Percentiles rank a stretch among this genome's conserved stretches.
Conservation (phyloP, 2,797 vertebrate species). For the Heteromormyrus szaboi region DNA sequence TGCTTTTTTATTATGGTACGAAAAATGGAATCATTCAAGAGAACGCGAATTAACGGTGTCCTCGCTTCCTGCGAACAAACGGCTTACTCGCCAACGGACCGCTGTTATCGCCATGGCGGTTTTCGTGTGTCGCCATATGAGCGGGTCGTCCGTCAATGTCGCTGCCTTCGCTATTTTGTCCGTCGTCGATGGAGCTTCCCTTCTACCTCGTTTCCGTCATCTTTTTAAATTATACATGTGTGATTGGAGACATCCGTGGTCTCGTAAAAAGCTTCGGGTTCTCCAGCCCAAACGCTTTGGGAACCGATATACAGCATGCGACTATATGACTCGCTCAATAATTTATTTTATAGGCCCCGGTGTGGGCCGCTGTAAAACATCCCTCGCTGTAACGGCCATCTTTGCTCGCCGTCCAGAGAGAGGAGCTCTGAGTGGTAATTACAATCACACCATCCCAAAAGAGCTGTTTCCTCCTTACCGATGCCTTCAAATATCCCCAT, state of each 20-base stretch:
- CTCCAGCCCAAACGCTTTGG: constrained; percentile 5
- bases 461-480: constrained; percentile 54
- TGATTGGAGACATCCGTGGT: constrained; percentile 13
- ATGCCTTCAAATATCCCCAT: constrained; percentile 55
- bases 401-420: constrained; percentile 57
- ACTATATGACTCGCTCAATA: constrained; percentile 38
- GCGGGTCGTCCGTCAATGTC: background rate
- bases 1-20: background rate
- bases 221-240: constrained; percentile 24
- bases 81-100: background rate
- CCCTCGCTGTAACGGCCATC: constrained; percentile 53
- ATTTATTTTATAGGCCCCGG: constrained; percentile 51
- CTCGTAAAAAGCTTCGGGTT: constrained; percentile 12
- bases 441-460: constrained; percentile 57
- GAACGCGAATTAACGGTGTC: background rate
- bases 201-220: background rate
- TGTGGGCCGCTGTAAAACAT: constrained; percentile 55
- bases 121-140: background rate
- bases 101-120: background rate
- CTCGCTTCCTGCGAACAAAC: background rate
- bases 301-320: constrained; percentile 13
- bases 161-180: background rate
- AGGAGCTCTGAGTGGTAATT: constrained; percentile 57
- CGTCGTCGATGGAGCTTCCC: background rate
- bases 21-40: background rate